Evolutionary conservation across 2,797 vertebrate species (phyloP), one percentile per base, ranked within the genome.

Genomic region (Leuciscus waleckii): DNA sequence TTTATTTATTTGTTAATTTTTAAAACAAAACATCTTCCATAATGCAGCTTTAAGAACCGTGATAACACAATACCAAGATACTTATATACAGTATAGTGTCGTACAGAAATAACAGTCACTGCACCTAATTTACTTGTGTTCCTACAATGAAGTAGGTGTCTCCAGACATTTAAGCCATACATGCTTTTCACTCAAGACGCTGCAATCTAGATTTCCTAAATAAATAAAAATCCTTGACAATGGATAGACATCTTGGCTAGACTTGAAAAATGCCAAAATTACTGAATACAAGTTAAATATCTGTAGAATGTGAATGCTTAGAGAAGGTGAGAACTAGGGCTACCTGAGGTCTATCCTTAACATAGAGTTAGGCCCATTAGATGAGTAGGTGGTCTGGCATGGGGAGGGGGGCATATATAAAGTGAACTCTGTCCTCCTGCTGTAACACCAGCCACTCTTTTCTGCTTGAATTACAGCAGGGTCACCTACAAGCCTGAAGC

Each of bases 381-480:
- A 82, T 69, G 37, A 43, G 46, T 39, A 69, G 49, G 35, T 58
- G 76, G 69, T 82, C 43, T 83, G 46, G 81, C 56, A 76, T 83
- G 41, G 56, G 90, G 82, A 76, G 68, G n/a, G 67, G 61, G 41
- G 67, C 43, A 80, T 88, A 90, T 88, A 89, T 88, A 88, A 78
- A 74, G 11, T 80, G 87, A 91, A 89, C 88, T 81, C 26, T 79
- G 35, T 65, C 61, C 61, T 70, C 83, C 83, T 73, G 65, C 37
- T 89, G 93, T 89, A 94, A 94, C 91, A 93, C 92, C 90, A 9
- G 92, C 93, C 92, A 92, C 92, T 94, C 93, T 91, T 91, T 88
- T 84, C 87, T 83, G 58, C 90, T 91, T 90, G 83, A 89, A 89
- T 91, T 89, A 89, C 90, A 90, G 79, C 76, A 83, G 90, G 77